These are phyloP conservation scores for Dendrolimus houi DNA, from an alignment of 2,888 invertebrate genomes.

Conservation along the genomic window DNA sequence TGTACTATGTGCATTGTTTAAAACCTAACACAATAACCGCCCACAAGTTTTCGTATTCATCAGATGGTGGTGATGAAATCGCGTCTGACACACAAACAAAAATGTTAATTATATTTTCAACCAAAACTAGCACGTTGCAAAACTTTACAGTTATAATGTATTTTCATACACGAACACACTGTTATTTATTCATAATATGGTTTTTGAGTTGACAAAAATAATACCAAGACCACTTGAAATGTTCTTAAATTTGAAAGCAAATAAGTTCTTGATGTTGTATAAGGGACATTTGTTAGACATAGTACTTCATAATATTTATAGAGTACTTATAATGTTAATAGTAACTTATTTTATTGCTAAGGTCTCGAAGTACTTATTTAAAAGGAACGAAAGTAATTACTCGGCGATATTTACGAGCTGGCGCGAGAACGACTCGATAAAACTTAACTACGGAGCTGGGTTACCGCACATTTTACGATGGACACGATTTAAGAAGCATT, in stretches of 20 bases:
- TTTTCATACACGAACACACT: neutral
- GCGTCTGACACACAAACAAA: slow-evolving; percentile 39
- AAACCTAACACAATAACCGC: slow-evolving; percentile 55
- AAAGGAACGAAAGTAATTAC: slow-evolving; percentile 68
- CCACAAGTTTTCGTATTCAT: slow-evolving; percentile 45
- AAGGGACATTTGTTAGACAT: too few species aligned
- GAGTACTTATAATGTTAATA: neutral
- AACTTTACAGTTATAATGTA: slow-evolving; percentile 1
- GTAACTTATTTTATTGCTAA: slow-evolving; percentile 37
- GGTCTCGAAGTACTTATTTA: slow-evolving; percentile 42
- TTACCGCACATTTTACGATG: slow-evolving; percentile 57
- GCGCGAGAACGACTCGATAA: slow-evolving; percentile 65
- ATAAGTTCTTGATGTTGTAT: too few species aligned
- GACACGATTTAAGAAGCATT: slow-evolving; percentile 47
- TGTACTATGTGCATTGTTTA: slow-evolving; percentile 49
- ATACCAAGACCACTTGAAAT: too few species aligned
- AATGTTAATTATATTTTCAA: slow-evolving; percentile 39
- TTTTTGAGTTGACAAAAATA: too few species aligned
- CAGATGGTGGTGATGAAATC: slow-evolving; percentile 45
- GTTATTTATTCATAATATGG: too few species aligned
- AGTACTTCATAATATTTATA: neutral
- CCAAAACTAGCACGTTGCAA: slow-evolving; percentile 18
- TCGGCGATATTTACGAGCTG: slow-evolving; percentile 63
- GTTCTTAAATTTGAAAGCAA: too few species aligned
- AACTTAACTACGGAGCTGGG: slow-evolving; percentile 42